A percentile compares a stretch with the other conserved stretches of the same genome.
These are phyloP conservation scores for Prochilodus magdalenae DNA, from an alignment of 2,113 vertebrate genomes.

Conservation along the genomic window DNA sequence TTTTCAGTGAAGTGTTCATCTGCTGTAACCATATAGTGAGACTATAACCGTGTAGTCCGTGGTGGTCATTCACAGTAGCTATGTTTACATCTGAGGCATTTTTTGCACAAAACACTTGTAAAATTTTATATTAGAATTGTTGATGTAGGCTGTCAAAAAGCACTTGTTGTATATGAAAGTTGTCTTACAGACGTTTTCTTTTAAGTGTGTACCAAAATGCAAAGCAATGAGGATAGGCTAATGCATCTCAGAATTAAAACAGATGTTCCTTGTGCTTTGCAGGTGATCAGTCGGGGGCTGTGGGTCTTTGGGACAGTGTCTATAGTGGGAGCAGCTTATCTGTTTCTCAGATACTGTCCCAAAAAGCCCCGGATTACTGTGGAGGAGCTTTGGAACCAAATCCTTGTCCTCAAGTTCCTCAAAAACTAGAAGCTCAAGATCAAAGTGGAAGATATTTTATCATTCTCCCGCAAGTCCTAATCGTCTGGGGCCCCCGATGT, in stretches of 20 bases:
- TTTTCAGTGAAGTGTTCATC: too few species aligned
- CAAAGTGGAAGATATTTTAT: not conserved
- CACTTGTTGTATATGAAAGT: too few species aligned
- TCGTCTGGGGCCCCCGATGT: not conserved
- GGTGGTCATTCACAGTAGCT: too few species aligned
- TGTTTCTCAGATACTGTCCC: conserved; percentile 72
- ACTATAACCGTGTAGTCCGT: too few species aligned
- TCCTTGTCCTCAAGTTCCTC: conserved; percentile 59
- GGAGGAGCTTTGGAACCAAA: conserved; percentile 70
- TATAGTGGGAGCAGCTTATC: conserved; percentile 67
- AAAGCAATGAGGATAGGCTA: not conserved
- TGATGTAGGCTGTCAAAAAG: too few species aligned
- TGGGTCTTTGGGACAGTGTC: conserved; percentile 68
- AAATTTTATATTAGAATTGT: too few species aligned
- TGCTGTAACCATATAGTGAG: too few species aligned
- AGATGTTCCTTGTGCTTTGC: conserved; percentile 45
- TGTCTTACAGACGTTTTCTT: too few species aligned
- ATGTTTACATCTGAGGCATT: too few species aligned
- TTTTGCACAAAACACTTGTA: too few species aligned
- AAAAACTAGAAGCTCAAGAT: conserved; percentile 23
- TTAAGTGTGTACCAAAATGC: not conserved
- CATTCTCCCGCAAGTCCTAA: not conserved
- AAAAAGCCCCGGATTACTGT: conserved; percentile 50
- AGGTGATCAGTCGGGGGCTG: conserved; percentile 83
- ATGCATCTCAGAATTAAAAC: not conserved